Evolutionary conservation across 2,888 invertebrate species (phyloP).

Genomic region (Aquatica leii): DNA sequence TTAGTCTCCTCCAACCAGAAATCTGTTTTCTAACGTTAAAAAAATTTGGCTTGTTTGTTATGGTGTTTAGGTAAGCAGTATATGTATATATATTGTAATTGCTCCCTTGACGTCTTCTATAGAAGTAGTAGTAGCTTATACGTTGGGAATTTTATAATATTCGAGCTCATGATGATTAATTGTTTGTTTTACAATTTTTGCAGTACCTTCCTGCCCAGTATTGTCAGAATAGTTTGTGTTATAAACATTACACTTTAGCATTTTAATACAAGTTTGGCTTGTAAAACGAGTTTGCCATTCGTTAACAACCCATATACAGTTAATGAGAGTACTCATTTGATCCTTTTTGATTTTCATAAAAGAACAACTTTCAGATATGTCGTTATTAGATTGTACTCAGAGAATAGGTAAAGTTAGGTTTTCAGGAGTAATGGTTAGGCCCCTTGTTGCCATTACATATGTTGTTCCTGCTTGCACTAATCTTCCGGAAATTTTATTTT

Average conservation of each 20-base stretch:
- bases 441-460: not conserved
- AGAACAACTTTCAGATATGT: not conserved
- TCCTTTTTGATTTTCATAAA: not conserved
- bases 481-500: too few relatives aligned
- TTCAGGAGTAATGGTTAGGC: not conserved
- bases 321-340: not conserved
- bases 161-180: not conserved
- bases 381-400: not conserved
- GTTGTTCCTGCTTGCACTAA: not conserved
- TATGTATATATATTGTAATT: not conserved
- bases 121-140: not conserved
- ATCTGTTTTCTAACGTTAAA: not conserved
- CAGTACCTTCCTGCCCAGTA: slow-evolving; percentile 3
- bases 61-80: not conserved
- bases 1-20: not conserved
- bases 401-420: not conserved
- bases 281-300: slow-evolving; percentile 9
- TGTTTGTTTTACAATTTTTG: slow-evolving; percentile 1
- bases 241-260: not conserved
- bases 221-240: not conserved
- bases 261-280: not conserved
- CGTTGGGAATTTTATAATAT: not conserved
- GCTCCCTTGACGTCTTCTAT: not conserved
- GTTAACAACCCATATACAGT: too few relatives aligned
- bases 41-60: not conserved